Evolutionary conservation across 2,888 invertebrate genomes (phyloP).

Genomic region (Odontomyia ornata): DNA sequence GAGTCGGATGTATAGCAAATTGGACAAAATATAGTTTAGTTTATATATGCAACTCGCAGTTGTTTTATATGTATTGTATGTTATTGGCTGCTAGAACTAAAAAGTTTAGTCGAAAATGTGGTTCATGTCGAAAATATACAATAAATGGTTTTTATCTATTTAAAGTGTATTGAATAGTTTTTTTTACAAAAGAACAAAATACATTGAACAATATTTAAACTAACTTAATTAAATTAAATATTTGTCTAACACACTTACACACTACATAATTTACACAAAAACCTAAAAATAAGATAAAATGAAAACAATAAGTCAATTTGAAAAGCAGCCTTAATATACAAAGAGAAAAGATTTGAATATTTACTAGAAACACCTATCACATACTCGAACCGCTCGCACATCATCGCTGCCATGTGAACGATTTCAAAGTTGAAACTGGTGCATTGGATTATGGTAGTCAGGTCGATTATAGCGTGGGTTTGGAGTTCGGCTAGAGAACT

Average conservation of each 20-base stretch:
- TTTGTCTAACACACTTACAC: slow-evolving; percentile 3
- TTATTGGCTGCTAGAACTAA: too few species aligned
- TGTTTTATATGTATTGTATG: too few species aligned
- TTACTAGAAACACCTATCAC: slow-evolving; percentile 30
- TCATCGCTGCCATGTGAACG: background rate
- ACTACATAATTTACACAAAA: slow-evolving; percentile 48
- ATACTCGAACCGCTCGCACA: background rate
- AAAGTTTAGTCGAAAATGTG: too few species aligned
- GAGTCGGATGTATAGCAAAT: too few species aligned
- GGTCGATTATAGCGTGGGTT: slow-evolving; percentile 66
- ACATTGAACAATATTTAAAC: background rate
- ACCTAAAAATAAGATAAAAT: slow-evolving; percentile 32
- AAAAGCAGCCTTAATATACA: slow-evolving; percentile 45
- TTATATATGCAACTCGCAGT: too few species aligned
- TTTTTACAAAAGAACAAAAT: slow-evolving; percentile 1
- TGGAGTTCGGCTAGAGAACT: slow-evolving; percentile 78
- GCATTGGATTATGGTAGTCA: slow-evolving; percentile 73
- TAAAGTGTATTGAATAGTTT: background rate
- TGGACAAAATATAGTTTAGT: too few species aligned
- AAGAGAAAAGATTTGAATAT: background rate
- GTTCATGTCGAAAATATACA: too few species aligned
- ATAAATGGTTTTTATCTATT: too few species aligned
- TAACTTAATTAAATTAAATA: slow-evolving; percentile 18
- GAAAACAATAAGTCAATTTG: slow-evolving; percentile 34
- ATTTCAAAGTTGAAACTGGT: slow-evolving; percentile 73